Conservation (phyloP, 2,797 vertebrate species). For the Periparus ater region DNA sequence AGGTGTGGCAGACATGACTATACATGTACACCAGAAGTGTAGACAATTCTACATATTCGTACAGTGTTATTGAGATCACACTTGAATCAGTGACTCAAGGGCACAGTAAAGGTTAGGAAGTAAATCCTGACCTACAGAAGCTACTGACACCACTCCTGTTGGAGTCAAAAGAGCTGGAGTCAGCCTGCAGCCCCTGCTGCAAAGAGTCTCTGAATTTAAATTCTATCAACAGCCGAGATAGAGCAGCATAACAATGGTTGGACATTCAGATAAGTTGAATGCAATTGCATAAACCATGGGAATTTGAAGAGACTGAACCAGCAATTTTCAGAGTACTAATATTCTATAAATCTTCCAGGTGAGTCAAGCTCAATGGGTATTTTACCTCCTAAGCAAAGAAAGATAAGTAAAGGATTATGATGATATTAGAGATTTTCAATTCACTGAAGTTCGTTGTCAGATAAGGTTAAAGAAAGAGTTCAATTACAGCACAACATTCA, state of each 20-base stretch:
- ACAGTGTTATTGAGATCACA: neutral
- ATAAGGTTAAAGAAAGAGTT: constrained; percentile 33
- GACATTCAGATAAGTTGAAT: neutral
- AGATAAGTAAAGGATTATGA: constrained; percentile 22
- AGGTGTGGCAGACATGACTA: neutral
- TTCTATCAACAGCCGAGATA: neutral
- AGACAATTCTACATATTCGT: neutral
- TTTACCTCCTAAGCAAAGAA: neutral
- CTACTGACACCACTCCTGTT: neutral
- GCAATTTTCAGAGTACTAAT: neutral
- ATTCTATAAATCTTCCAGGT: neutral
- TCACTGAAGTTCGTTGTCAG: neutral
- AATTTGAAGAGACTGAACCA: neutral
- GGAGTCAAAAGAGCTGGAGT: neutral
- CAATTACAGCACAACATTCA: neutral
- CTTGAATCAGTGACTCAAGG: neutral
- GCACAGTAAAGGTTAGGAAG: neutral
- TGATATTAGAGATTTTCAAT: neutral
- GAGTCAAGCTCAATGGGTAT: neutral
- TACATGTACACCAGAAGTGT: accelerated
- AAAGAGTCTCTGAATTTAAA: neutral
- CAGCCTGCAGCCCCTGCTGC: neutral
- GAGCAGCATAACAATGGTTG: neutral
- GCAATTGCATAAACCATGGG: neutral
- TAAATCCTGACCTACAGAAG: neutral